These are phyloP conservation scores for Drosophila rellima DNA, from an alignment of 2,888 invertebrate species.

Conservation along the genomic window DNA sequence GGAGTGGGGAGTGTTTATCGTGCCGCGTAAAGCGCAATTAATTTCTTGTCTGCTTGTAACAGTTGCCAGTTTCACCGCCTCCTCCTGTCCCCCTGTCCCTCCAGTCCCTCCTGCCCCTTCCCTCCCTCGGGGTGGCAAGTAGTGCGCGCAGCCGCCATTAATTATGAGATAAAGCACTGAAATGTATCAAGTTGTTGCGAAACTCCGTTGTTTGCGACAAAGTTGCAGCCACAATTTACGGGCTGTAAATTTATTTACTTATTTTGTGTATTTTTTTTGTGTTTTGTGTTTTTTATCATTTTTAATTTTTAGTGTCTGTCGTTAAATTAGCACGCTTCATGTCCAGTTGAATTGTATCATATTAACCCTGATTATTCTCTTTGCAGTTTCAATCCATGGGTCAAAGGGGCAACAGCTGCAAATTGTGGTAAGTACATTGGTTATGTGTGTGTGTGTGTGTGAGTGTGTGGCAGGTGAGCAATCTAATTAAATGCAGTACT, in stretches of 20 bases:
- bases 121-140: conserved; percentile 22
- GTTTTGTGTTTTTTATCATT: conserved; percentile 37
- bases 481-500: conserved; percentile 52
- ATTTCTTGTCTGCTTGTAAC: conserved; percentile 78
- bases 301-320: conserved; percentile 39
- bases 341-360: conserved; percentile 15
- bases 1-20: conserved; percentile 69
- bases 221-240: conserved; percentile 78
- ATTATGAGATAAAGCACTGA: conserved; percentile 82
- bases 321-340: conserved; percentile 48
- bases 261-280: conserved; percentile 26
- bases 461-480: conserved; percentile 40
- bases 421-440: conserved; percentile 48
- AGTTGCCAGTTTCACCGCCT: conserved; percentile 53
- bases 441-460: conserved; percentile 8
- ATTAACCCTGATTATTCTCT: conserved; percentile 30
- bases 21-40: conserved; percentile 80
- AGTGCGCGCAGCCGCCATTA: conserved; percentile 69
- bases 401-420: not conserved
- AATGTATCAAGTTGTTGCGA: conserved; percentile 80
- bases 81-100: too few relatives aligned
- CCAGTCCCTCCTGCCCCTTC: not conserved
- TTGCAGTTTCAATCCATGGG: conserved; percentile 4
- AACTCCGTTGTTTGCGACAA: conserved; percentile 69
- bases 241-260: conserved; percentile 58